These are phyloP conservation scores for Ctenopoma multispine DNA, from an alignment of 2,797 vertebrate genomes.

Conservation along the genomic window DNA sequence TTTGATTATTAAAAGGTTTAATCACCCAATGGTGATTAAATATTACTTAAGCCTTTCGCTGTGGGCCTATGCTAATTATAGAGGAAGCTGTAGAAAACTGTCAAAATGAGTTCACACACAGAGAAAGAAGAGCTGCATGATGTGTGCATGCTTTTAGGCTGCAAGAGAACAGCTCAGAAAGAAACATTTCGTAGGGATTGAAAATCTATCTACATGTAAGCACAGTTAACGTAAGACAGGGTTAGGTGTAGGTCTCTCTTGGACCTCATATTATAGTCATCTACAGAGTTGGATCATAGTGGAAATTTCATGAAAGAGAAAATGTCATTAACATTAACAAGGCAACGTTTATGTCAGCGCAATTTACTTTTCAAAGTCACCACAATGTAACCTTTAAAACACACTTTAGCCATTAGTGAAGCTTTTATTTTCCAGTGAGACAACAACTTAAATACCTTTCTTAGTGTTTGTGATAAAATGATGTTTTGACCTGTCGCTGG, in stretches of 20 bases:
- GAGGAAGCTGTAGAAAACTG: conserved; percentile 67
- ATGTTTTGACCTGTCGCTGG: no score
- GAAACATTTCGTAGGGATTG: neutral
- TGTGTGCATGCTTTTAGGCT: conserved; percentile 21
- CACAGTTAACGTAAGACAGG: no score
- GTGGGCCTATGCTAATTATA: conserved; percentile 77
- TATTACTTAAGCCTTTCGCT: conserved; percentile 63
- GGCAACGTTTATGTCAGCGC: neutral
- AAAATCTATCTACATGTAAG: no score
- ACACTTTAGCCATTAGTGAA: neutral
- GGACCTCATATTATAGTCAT: no score
- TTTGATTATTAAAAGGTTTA: conserved; percentile 67
- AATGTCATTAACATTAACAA: neutral
- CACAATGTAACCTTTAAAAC: neutral
- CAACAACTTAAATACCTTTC: neutral
- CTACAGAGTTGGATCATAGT: neutral
- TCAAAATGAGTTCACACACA: conserved; percentile 57
- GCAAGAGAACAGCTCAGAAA: conserved; percentile 8
- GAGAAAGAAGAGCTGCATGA: conserved; percentile 45
- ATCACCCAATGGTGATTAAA: conserved; percentile 82
- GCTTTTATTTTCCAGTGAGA: neutral
- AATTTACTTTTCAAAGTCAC: neutral
- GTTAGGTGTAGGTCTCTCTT: no score
- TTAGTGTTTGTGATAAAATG: no score
- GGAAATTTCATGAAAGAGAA: no score